Base-by-base conservation (phyloP, 2,113 vertebrate genomes). In the Plectropomus leopardus region DNA sequence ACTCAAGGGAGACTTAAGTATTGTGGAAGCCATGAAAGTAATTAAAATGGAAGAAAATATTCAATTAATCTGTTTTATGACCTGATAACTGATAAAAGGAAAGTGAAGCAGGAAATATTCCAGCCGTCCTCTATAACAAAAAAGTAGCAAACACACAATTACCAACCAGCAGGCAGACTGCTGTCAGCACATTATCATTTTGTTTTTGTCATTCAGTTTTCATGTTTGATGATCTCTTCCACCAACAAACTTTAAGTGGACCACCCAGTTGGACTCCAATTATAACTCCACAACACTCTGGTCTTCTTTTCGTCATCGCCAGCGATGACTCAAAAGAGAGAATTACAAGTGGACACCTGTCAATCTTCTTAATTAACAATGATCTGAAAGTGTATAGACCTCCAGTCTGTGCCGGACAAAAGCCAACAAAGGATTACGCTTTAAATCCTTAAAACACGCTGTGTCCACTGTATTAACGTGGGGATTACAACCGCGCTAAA, bases 201-300 rank as follows among this genome's bases (percentile, higher is more conserved):
- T 24, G 68, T 72, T 66, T 85, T 54, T 77, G 72, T 83, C 79
- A n/a, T 60, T 83, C 80, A 72, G 78, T 84, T 85, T 85, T 77
- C 75, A 72, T 69, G 87, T 89, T 84, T 84, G 91, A 92, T 94
- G 89, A 93, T 93, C 91, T 91, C 81, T 68, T 89, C 66, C 40
- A 50, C 68, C 81, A 90, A 90, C 87, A 91, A 85, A 69, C 74
- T 70, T 83, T 28, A 80, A 86, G 85, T 90, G 88, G 95, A 96
- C 94, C 92, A 96, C 95, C 94, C 94, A 97, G 94, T 89, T 30
- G 86, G 85, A 78, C 76, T 78, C 88, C 94, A 90, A 94, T 94
- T 94, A 93, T 92, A 92, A 87, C 77, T 73, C 83, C 21, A 66
- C 55, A 82, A 82, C 86, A 71, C 90, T 50, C 54, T 19, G 44